Base-by-base conservation (phyloP, 1,140 invertebrate species). In the Leptinotarsa defecta region DNA sequence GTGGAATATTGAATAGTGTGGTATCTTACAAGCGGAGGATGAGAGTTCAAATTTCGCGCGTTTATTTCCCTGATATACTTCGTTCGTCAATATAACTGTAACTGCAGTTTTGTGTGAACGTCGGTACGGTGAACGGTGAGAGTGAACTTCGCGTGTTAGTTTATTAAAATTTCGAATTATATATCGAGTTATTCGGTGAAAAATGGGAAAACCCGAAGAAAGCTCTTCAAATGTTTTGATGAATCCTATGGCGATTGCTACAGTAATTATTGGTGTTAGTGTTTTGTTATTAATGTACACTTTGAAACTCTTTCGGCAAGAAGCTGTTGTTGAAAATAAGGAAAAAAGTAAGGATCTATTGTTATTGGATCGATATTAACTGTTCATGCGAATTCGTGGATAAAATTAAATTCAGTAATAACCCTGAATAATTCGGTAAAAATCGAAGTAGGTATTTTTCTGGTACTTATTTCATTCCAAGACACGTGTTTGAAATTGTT, bases 241-340 rank as follows among this genome's bases (percentile, higher is more conserved):
- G 43, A 77, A 68, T 73, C 73, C 78, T 15, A 72, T 75, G 17
- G 69, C 79, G 15, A 49, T 81, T 52, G 57, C 74, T n/a, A 62
- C 74, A 20, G 61, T 74, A 19, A 70, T 79, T 62, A 48, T 78
- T 64, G 80, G 80, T 74, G 77, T 63, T 57, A 72, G 76, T 71
- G 77, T 75, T 17, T 64, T 81, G n/a, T 20, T 81, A 22, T 61
- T 80, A 22, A 57, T 77, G 48, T 81, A 81, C 69, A 77, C 80
- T 71, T 69, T 81, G 34, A 77, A 75, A 76, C 65, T 76, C 63
- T 73, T 81, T 49, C 74, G 70, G 68, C 61, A 73, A 63, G 80
- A 81, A 20, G 49, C 67, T n/a, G 74, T 73, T 62, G 67, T 68
- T n/a, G 74, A 76, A 19, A 27, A 73, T n/a, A 68, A 69, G 34